phyloP scores from a whole-genome alignment of 2,113 vertebrate genomes.

The Megaceryle torquata region DNA sequence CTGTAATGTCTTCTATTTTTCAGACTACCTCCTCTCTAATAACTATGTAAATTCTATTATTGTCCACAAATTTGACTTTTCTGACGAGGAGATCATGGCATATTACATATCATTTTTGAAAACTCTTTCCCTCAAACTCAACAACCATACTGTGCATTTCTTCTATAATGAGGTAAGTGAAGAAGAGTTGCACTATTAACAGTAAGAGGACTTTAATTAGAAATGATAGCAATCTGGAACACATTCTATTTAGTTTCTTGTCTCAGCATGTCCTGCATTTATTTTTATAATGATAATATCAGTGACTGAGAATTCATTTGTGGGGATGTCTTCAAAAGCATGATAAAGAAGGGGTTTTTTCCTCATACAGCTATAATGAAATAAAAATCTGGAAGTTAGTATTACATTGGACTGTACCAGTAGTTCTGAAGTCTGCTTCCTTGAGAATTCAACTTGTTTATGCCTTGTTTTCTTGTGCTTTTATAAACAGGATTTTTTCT shows the following conservation, averaged over 20 bases:
- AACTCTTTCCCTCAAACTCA: constrained; percentile 96
- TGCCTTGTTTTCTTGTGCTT: not conserved
- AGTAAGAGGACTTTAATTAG: not conserved
- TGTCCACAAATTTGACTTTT: constrained; percentile 99
- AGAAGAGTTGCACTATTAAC: not conserved
- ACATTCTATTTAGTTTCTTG: not conserved
- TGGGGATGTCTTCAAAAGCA: not conserved
- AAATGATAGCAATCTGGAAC: not conserved
- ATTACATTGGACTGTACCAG: not conserved
- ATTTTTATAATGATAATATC: not conserved
- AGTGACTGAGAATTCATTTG: not conserved
- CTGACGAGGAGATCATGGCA: constrained; percentile 98
- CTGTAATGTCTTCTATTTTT: not conserved
- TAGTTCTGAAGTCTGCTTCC: not conserved
- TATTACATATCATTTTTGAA: constrained; percentile 99
- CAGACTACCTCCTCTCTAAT: constrained; percentile 97
- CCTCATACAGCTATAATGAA: not conserved
- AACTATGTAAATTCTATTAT: constrained; percentile 99
- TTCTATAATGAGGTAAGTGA: constrained; percentile 97
- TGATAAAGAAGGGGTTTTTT: not conserved
- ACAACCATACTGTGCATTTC: constrained; percentile 98
- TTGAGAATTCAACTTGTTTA: not conserved
- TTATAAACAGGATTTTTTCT: not conserved
- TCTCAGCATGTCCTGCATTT: not conserved
- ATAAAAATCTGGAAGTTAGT: not conserved